Percentiles rank a stretch among this genome's conserved stretches.
Conservation (phyloP, 2,888 invertebrate species). For the Epiblema foenella region DNA sequence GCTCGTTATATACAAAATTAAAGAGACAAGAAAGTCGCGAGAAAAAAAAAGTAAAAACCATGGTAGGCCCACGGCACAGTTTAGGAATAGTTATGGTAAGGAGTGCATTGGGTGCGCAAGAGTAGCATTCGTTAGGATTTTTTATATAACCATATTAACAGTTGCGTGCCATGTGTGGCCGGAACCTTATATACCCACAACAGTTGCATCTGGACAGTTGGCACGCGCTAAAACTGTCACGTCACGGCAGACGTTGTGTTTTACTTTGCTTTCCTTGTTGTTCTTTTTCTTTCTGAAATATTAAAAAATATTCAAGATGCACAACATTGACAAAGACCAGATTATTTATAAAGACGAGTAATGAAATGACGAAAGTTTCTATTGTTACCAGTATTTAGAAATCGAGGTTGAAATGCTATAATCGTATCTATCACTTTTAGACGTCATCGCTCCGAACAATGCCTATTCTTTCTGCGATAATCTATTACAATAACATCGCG, state of each 20-base stretch:
- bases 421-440: conserved; percentile 28
- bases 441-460: conserved; percentile 36
- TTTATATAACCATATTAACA: not conserved
- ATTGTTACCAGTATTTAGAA: conserved; percentile 35
- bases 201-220: conserved; percentile 32
- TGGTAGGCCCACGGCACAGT: not conserved
- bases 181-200: conserved; percentile 32
- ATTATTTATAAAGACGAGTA: not conserved
- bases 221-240: conserved; percentile 33
- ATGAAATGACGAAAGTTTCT: conserved; percentile 22
- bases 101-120: not conserved
- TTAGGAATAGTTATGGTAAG: not conserved
- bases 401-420: conserved; percentile 40
- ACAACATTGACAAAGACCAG: not conserved
- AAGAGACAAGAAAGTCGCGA: no score
- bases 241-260: conserved; percentile 17
- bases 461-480: conserved; percentile 38
- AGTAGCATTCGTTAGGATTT: not conserved
- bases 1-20: no score
- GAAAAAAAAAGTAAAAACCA: not conserved
- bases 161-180: conserved; percentile 22
- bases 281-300: conserved; percentile 12
- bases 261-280: conserved; percentile 19
- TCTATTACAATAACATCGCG: conserved; percentile 35
- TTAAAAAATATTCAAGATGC: not conserved